Base-by-base conservation (phyloP, 2,113 vertebrate genomes). In the Piaya cayana region DNA sequence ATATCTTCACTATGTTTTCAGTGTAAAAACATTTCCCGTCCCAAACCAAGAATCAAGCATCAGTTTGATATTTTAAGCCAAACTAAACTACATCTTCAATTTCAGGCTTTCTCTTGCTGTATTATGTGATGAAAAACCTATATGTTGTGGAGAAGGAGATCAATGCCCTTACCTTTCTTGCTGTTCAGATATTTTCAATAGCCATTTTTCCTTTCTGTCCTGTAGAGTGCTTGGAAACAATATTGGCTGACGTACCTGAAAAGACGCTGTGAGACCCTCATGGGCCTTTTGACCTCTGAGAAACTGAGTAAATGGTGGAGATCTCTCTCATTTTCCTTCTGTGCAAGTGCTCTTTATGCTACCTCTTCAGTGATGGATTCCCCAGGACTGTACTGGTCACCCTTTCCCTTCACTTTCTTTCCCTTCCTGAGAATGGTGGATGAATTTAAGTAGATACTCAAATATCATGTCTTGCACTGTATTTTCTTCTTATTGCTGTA, bases 11-110 rank as follows among this genome's bases (percentile, higher is more conserved):
- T 56, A 12, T 30, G 12, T 88, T 80, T 93, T 58, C 53, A 50
- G 30, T 78, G 17, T 45, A 20, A 87, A 84, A 58, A 4, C 3
- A 42, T 23, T 23, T 5, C 4, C 5, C 0, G 0, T 29, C 11
- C 9, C 15, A 82, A 9, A 5, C 8, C 29, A 67, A 32, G 8
- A 76, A 1, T 5, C 56, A 15, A 68, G 8, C 15, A 69, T 50
- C 25, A 65, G 2, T 42, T 53, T 3, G 69, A 58, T 22, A 69
- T 23, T 49, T 7, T 82, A 29, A 82, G 19, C 27, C 30, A 72
- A 86, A 69, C 8, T 16, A 79, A 82, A 15, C 17, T 42, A 11
- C 0, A 0, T 64, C 47, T 78, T 90, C 19, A 58, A 76, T 63
- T 65, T 94, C 79, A 76, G 20, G 6, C 30, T 85, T 87, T 82